Evolutionary conservation across 37 sponge, comb jelly and placozoan genomes (phyloP).

Genomic region (Chondrosia reniformis): DNA sequence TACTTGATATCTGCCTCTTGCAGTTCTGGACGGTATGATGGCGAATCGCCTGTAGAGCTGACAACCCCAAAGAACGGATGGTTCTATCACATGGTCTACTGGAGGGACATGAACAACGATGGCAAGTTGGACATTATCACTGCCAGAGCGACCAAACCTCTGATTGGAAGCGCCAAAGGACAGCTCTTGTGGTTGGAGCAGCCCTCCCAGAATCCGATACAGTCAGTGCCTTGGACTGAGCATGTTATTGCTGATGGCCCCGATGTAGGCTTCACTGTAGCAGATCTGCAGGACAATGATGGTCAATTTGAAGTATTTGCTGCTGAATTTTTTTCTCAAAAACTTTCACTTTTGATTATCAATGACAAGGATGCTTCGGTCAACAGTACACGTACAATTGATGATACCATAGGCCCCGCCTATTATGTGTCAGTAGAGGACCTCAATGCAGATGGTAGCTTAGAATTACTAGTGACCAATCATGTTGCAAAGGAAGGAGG

Average conservation of each 20-base stretch:
- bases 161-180: slow-evolving; percentile 19
- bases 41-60: slow-evolving; percentile 17
- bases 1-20: slow-evolving; percentile 26
- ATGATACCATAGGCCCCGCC: slow-evolving; percentile 30
- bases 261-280: slow-evolving; percentile 5
- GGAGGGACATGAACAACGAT: slow-evolving; percentile 47
- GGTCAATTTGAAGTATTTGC: slow-evolving; percentile 26
- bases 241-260: slow-evolving; percentile 39
- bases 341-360: slow-evolving; percentile 8
- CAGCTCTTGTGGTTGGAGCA: slow-evolving; percentile 55
- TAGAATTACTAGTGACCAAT: slow-evolving; percentile 37
- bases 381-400: slow-evolving; percentile 18
- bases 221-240: slow-evolving; percentile 41
- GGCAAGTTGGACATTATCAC: slow-evolving; percentile 39
- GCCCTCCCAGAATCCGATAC: slow-evolving; percentile 26
- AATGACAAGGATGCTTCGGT: slow-evolving; percentile 16
- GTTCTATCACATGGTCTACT: slow-evolving; percentile 38
- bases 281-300: slow-evolving; percentile 22
- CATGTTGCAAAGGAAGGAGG: slow-evolving; percentile 34
- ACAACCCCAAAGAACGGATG: slow-evolving; percentile 8
- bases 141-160: slow-evolving; percentile 23
- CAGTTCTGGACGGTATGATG: background rate
- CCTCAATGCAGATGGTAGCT: slow-evolving; percentile 28
- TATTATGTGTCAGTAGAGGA: slow-evolving; percentile 25
- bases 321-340: slow-evolving; percentile 37